Evolutionary conservation across 2,888 invertebrate species (phyloP), one percentile per base, ranked within the genome.

Genomic region (Erebia epiphron): DNA sequence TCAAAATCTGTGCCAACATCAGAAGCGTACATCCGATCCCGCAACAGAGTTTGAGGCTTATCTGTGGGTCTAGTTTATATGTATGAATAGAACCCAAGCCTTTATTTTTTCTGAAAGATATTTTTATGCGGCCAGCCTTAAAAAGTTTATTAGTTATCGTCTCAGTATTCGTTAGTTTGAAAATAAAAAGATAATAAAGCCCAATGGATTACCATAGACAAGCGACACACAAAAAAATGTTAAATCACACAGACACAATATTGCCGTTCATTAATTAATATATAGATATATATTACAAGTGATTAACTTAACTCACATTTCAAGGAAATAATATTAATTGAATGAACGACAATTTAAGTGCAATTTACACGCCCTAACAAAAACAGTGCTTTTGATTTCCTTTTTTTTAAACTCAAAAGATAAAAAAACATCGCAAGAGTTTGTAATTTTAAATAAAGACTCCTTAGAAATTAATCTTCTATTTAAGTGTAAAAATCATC

Each of bases 151-250:
- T 5, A 54, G 10, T 10, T 18, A 2, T 21, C 14, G 56, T 21
- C 14, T 26, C 14, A 21, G 56, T 57, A 57, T 57, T 26, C 14
- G 26, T 57, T 4, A 14, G 5, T 56, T 9, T 79, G 75, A 75
- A 76, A 79, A 80, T 82, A 78, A 79, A 78, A 79, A 78, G 76
- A 75, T 72, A 58, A 68, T 52, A 21, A 78, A 79, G 77, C 78
- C 78, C 77, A 77, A 74, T 72, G 50, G 74, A 75, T 79, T 84
- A 83, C 75, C 82, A 83, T 81, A 78, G 77, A 77, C 58, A 89
- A 90, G 90, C 90, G 78, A 77, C 88, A 90, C 89, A 87, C 90
- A 79, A 81, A 80, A 26, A 82, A 82, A 79, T 79, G 82, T 84
- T 85, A 84, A 82, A 82, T 73, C 73, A 77, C 77, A 76, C 74